Conservation (phyloP, 2,888 invertebrate genomes). For the Polylopha cassiicola region DNA sequence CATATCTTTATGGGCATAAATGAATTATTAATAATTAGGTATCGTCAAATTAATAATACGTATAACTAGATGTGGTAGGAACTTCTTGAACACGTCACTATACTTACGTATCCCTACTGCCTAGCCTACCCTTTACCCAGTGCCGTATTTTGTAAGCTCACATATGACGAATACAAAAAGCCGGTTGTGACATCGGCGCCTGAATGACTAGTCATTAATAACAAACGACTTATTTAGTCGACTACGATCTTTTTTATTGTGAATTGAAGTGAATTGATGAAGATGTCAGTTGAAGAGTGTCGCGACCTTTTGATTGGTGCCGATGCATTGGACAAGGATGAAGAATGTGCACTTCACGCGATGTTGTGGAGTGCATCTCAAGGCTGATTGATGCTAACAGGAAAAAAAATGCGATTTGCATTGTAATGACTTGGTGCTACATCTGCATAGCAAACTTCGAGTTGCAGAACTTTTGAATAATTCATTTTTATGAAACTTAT, state of each 20-base stretch:
- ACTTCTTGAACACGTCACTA: too few relatives aligned
- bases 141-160: slow-evolving; percentile 15
- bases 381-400: slow-evolving; percentile 4
- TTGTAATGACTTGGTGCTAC: too few relatives aligned
- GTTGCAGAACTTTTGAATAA: too few relatives aligned
- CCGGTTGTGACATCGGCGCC: slow-evolving; percentile 26
- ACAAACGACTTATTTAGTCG: slow-evolving; percentile 36
- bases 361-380: slow-evolving; percentile 15
- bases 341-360: slow-evolving; percentile 31
- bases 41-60: too few relatives aligned
- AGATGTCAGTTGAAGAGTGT: slow-evolving; percentile 50
- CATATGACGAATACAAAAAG: slow-evolving; percentile 23
- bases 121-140: too few relatives aligned
- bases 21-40: too few relatives aligned
- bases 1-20: neutral
- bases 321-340: slow-evolving; percentile 41
- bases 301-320: slow-evolving; percentile 56
- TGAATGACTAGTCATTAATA: slow-evolving; percentile 39
- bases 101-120: too few relatives aligned
- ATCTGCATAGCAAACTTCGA: too few relatives aligned
- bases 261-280: slow-evolving; percentile 52
- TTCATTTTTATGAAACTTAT: too few relatives aligned
- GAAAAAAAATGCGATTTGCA: too few relatives aligned
- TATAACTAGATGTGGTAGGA: too few relatives aligned
- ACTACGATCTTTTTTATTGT: slow-evolving; percentile 42